Base-by-base conservation (phyloP, 23 tunicate genomes). In the Trididemnum miniatum region DNA sequence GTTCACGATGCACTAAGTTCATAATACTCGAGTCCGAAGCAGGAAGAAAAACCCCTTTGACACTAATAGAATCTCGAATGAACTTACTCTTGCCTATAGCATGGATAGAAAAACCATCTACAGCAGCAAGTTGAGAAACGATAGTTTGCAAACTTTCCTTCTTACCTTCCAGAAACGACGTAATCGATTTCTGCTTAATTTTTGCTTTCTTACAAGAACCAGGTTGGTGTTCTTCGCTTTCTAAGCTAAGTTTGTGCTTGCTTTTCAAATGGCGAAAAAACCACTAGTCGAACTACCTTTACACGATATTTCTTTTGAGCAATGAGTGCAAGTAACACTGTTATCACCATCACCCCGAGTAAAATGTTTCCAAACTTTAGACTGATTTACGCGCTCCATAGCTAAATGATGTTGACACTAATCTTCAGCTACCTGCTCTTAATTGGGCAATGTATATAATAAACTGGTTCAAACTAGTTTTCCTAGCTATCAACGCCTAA, bases 101-200 rank as follows among this genome's bases (percentile, higher is more conserved):
- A 74, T 74, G 59, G 62, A 74, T 74, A 37, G 79, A 74, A 38
- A 74, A 74, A 74, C 79, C 79, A 74, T 74, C 79, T 26, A 74
- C 59, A 37, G 79, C 62, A 20, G 62, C 79, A 24, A 74, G 59
- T 39, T 74, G 79, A 24, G 59, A 74, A 24, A 74, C 79, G 26
- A 74, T 74, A 49, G 59, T 74, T 28, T 36, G 79, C 79, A 74
- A 39, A 40, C 59, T 49, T 74, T 74, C 59, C 59, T 74, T 74
- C 79, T 40, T 74, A 37, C 26, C 33, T 37, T 74, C 20, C 33
- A 74, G 20, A 74, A 74, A 74, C 26, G 79, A 39, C 59, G 30
- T 37, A 15, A 74, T 74, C 4, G 79, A 74, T 49, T 38, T 74
- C 62, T 74, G 79, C 62, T 39, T 30, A 39, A 74, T 40, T 74